Evolutionary conservation across 2,113 vertebrate genomes (phyloP).

Genomic region (Eretmochelys imbricata): DNA sequence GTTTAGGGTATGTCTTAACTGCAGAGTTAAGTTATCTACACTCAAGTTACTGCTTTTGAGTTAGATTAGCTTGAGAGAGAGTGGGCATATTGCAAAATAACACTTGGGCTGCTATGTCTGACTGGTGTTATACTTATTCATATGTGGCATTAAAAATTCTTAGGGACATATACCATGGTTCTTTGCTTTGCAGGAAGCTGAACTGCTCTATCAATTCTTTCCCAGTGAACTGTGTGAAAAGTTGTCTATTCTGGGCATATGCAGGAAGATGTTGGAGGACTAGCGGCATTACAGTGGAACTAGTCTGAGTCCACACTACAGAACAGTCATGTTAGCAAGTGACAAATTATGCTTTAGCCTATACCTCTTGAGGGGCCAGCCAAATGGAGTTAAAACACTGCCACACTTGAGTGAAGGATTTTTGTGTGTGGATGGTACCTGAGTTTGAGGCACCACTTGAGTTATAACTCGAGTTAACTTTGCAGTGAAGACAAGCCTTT

Average conservation of each 20-base stretch:
- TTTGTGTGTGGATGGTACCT: not conserved
- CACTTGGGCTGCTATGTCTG: not conserved
- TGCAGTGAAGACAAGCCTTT: not conserved
- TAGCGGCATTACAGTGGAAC: not conserved
- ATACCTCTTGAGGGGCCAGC: not conserved
- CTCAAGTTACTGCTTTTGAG: not conserved
- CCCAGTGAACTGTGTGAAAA: not conserved
- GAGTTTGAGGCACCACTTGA: not conserved
- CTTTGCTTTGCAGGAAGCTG: not conserved
- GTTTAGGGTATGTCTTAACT: not conserved
- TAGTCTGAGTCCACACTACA: not conserved
- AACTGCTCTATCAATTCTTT: not conserved
- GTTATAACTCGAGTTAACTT: not conserved
- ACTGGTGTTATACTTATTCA: not conserved
- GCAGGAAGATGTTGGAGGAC: not conserved
- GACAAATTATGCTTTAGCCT: not conserved
- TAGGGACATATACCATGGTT: not conserved
- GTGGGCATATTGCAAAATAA: not conserved
- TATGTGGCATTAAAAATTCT: not conserved
- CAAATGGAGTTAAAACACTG: not conserved
- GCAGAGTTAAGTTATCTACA: not conserved
- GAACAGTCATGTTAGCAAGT: not conserved
- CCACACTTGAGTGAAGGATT: not conserved
- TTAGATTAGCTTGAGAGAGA: not conserved
- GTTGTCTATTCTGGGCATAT: not conserved